Conservation (phyloP, 2,888 invertebrate species). For the Deilephila elpenor region DNA sequence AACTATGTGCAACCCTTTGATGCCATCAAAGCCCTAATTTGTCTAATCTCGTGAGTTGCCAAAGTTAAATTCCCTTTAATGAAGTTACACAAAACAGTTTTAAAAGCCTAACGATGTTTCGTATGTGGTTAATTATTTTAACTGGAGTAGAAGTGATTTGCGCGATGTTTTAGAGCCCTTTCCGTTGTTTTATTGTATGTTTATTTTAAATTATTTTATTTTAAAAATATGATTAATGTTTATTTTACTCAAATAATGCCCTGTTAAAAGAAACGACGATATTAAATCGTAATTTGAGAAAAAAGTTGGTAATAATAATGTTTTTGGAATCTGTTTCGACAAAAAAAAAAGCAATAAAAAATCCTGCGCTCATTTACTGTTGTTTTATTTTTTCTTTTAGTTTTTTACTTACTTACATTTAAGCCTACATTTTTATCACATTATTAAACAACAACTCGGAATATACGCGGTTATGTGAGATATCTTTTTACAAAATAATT, state of each 20-base stretch:
- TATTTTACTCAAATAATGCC: neutral
- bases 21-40: constrained; percentile 58
- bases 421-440: no score
- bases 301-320: no score
- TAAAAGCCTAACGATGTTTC: constrained; percentile 56
- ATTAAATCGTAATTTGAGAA: no score
- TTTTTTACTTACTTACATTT: no score
- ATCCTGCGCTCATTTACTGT: no score
- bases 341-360: no score
- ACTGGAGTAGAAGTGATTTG: constrained; percentile 21
- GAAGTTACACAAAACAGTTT: constrained; percentile 56
- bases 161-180: neutral
- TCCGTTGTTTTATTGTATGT: neutral
- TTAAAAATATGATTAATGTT: neutral
- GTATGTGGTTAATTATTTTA: constrained; percentile 44
- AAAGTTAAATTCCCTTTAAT: constrained; percentile 59
- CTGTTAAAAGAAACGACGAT: no score
- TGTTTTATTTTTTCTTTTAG: no score
- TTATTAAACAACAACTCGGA: no score
- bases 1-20: constrained; percentile 69
- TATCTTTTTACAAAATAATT: neutral
- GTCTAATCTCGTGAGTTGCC: constrained; percentile 57
- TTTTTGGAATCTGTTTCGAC: no score
- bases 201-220: no score
- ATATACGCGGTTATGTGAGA: no score